Percentiles rank a stretch among this genome's conserved stretches.
Conservation (phyloP, 2,113 vertebrate genomes). For the Corydoras maculifer region DNA sequence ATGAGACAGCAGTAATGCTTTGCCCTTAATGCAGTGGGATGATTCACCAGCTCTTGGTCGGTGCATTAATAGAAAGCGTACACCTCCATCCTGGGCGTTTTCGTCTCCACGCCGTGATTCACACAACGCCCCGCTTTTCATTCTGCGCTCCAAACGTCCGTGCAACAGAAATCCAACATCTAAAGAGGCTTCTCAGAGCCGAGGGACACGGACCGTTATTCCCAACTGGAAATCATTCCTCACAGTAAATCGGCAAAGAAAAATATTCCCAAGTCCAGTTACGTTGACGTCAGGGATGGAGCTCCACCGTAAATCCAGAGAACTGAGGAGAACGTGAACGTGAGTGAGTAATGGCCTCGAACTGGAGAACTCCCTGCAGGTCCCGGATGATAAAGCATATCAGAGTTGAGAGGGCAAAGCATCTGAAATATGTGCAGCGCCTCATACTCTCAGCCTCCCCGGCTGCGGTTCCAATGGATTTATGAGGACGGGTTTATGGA, state of each 20-base stretch:
- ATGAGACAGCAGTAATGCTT: background rate
- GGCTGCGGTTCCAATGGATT: background rate
- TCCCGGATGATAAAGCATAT: conserved; percentile 28
- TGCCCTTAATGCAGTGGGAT: conserved; percentile 6
- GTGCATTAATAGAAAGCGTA: conserved; percentile 18
- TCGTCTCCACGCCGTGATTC: background rate
- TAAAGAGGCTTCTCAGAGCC: no score
- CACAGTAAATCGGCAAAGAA: no score
- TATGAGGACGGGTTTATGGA: background rate
- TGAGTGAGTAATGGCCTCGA: background rate
- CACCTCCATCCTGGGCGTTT: conserved; percentile 10
- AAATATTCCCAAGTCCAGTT: background rate
- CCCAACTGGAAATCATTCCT: no score
- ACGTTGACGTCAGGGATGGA: background rate
- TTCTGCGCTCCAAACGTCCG: conserved; percentile 4
- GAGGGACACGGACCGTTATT: no score
- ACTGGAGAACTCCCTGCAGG: conserved; percentile 26
- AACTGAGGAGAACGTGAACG: background rate
- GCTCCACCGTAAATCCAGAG: conserved; percentile 8
- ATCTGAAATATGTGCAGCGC: conserved; percentile 21
- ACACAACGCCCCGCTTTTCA: background rate
- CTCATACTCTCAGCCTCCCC: background rate
- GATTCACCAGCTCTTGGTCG: conserved; percentile 8
- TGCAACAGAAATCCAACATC: no score
- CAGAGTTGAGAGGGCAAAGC: conserved; percentile 28